Evolutionary conservation across 2,797 vertebrate genomes (phyloP), one percentile per base, ranked within the genome.

Genomic region (Garrulus glandarius): DNA sequence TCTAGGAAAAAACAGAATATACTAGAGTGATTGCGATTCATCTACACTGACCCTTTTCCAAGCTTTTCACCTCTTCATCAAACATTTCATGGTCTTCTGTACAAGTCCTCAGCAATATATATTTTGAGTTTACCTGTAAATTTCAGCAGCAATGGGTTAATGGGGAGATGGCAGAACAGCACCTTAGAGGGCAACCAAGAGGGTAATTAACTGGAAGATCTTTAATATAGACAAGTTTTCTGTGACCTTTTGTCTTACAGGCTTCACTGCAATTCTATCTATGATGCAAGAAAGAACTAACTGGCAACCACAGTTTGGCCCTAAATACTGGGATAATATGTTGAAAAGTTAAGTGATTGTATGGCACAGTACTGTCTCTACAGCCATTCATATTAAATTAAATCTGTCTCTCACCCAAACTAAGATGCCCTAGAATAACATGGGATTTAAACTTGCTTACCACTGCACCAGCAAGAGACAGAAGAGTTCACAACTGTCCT

Each of bases 121-220:
- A 46, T 78, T 91, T 78, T 70, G 18, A 78, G 13, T 1, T 91
- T 70, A 64, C 7, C 13, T 29, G n/a, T 41, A 83, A 93, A 91
- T 90, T 84, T 93, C 30, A 91, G 7, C 27, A 79, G 68, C 83
- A 93, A 85, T 71, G 32, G 56, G 30, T 97, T 92, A 94, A 88
- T 34, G 55, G 32, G 22, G 23, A 89, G 50, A 61, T 70, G 56
- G 29, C 71, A 93, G 80, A 93, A 89, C 10, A 84, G 20, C 70
- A 79, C 37, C 39, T 90, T 71, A 68, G 74, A 53, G 55, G 87
- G 65, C 36, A 93, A 86, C 50, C 71, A 87, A 79, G n/a, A 84
- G 67, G 34, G 26, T 80, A 93, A 84, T 93, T 95, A 93, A 80
- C 63, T 44, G 52, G 49, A 81, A 96, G 71, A 81, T 91, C 78